phyloP scores from a whole-genome alignment of 53 echinoderm and acorn worm species.

The Arbacia lixula region DNA sequence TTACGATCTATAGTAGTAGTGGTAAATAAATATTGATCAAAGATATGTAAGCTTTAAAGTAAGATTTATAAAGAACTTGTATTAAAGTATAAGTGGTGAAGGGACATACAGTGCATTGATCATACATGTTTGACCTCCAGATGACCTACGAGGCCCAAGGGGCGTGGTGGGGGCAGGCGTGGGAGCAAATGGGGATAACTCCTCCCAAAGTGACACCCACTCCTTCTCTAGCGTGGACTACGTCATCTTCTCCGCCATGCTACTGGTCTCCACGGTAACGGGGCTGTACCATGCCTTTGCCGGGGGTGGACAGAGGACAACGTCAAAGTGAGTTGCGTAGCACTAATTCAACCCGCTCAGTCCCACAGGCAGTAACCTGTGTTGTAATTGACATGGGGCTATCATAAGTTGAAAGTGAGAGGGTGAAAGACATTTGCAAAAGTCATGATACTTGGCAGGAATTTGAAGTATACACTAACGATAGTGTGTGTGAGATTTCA shows the following conservation, averaged over 20 bases:
- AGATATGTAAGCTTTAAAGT: too few species aligned
- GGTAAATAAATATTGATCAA: too few species aligned
- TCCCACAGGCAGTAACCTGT: too few species aligned
- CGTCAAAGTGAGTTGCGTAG: constrained; percentile 88
- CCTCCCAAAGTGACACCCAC: constrained; percentile 11
- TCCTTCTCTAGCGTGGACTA: constrained; percentile 63
- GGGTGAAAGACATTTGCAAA: too few species aligned
- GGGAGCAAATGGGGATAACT: neutral
- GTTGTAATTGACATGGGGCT: too few species aligned
- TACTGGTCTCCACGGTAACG: constrained; percentile 76
- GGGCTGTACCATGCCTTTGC: constrained; percentile 95
- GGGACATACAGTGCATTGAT: neutral
- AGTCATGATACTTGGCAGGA: too few species aligned
- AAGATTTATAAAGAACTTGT: too few species aligned
- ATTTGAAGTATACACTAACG: too few species aligned
- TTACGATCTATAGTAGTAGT: too few species aligned
- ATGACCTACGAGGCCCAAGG: neutral
- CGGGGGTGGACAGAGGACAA: constrained; percentile 82
- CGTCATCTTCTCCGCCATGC: constrained; percentile 80
- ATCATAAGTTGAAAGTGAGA: too few species aligned
- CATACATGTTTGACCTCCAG: neutral
- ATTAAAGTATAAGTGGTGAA: neutral
- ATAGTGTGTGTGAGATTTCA: too few species aligned
- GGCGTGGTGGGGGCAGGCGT: neutral
- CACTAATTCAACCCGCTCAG: too few species aligned